Conservation (phyloP, 1,140 invertebrate species). For the Drosophila biarmipes region DNA sequence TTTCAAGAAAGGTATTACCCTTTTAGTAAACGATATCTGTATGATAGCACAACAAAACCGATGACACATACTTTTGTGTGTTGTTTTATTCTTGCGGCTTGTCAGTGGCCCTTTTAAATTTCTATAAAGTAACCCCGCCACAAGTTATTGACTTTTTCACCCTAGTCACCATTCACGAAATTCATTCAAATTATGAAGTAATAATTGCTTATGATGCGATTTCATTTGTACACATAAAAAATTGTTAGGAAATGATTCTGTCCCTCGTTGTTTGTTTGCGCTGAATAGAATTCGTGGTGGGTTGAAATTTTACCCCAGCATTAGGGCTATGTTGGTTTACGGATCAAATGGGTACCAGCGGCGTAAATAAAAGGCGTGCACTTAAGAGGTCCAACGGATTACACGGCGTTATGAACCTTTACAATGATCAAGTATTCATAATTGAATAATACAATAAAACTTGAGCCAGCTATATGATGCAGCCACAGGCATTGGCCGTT, state of each 20-base stretch:
- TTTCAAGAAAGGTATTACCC: background rate
- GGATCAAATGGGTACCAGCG: constrained; percentile 64
- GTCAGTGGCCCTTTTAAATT: background rate
- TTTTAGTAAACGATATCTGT: background rate
- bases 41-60: background rate
- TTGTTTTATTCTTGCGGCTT: constrained; percentile 4
- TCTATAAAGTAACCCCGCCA: constrained; percentile 18
- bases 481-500: background rate
- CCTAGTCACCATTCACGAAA: constrained; percentile 44
- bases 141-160: constrained; percentile 78
- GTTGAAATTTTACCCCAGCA: constrained; percentile 45
- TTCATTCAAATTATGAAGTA: constrained; percentile 81
- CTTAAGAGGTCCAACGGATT: constrained; percentile 71
- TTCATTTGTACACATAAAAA: constrained; percentile 41
- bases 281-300: constrained; percentile 49
- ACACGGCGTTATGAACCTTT: constrained; percentile 69
- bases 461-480: constrained; percentile 12
- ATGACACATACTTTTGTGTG: background rate
- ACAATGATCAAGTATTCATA: constrained; percentile 68
- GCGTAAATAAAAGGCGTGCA: constrained; percentile 77
- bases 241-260: constrained; percentile 56
- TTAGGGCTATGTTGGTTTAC: constrained; percentile 18
- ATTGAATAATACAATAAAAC: constrained; percentile 78
- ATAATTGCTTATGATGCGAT: constrained; percentile 75
- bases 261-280: constrained; percentile 35